Evolutionary conservation across 92 coral and sea anemone species (phyloP).

Genomic region (Porites evermanni): DNA sequence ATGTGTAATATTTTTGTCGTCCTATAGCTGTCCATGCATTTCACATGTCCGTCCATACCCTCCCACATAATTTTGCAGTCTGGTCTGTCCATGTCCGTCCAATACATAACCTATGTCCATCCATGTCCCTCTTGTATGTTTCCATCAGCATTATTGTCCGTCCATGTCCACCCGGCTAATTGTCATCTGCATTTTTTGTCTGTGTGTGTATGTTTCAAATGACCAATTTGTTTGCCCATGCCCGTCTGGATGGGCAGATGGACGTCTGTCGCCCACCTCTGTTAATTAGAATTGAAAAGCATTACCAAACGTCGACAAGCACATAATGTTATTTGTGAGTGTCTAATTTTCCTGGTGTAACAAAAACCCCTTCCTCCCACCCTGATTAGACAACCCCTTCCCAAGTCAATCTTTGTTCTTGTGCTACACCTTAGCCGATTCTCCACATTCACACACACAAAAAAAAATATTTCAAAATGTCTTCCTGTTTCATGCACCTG

Average conservation of each 20-base stretch:
- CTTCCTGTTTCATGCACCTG: conserved; percentile 36
- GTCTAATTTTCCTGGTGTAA: conserved; percentile 26
- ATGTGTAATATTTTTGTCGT: not conserved
- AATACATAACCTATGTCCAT: conserved; percentile 13
- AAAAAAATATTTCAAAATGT: conserved; percentile 9
- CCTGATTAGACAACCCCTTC: conserved; percentile 23
- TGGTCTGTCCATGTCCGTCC: conserved; percentile 23
- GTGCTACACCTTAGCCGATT: conserved; percentile 35
- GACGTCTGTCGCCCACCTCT: conserved; percentile 26
- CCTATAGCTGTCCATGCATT: conserved; percentile 14
- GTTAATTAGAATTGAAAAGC: conserved; percentile 9
- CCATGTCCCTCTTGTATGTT: conserved; percentile 5
- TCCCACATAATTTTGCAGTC: not conserved
- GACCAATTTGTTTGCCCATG: conserved; percentile 28
- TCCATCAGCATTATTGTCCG: conserved; percentile 9
- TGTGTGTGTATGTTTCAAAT: conserved; percentile 5
- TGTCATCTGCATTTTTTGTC: conserved; percentile 15
- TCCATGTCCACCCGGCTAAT: not conserved
- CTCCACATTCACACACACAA: conserved; percentile 30
- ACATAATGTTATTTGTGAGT: conserved; percentile 20
- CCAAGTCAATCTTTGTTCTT: conserved; percentile 22
- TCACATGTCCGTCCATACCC: not conserved
- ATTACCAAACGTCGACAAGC: conserved; percentile 20
- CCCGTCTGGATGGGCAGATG: conserved; percentile 28
- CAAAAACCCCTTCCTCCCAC: conserved; percentile 38